phyloP scores from a whole-genome alignment of 2,113 vertebrate species.

The Desmodus rotundus region DNA sequence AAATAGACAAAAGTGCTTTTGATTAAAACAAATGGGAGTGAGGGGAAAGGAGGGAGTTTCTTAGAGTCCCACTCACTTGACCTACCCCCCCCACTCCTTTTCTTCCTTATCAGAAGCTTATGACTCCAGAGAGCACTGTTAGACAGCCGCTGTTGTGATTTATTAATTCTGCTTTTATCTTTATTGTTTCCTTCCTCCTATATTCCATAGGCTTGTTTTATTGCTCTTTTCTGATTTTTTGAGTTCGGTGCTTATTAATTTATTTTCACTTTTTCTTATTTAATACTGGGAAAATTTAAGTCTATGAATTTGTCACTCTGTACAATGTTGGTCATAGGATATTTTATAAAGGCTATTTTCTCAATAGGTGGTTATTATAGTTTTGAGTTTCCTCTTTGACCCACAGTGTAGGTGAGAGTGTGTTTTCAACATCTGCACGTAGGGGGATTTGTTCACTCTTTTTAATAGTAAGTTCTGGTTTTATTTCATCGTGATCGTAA shows the following conservation, averaged over 20 bases:
- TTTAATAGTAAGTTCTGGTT: background rate
- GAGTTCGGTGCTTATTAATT: background rate
- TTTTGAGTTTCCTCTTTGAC: background rate
- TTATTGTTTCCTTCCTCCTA: constrained; percentile 24
- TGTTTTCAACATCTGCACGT: background rate
- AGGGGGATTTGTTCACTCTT: background rate
- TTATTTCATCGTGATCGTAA: background rate
- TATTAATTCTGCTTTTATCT: constrained; percentile 35
- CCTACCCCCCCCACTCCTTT: background rate
- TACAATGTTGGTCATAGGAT: background rate
- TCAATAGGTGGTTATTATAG: background rate
- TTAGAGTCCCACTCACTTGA: background rate
- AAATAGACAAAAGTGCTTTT: background rate
- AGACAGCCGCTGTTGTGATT: constrained; percentile 4
- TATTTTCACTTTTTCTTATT: background rate
- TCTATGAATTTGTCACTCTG: background rate
- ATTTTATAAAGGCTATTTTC: background rate
- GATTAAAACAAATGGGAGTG: background rate
- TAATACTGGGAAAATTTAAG: background rate
- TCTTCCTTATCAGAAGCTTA: background rate
- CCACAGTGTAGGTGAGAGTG: background rate
- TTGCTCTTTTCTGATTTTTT: constrained; percentile 23
- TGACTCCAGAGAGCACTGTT: background rate
- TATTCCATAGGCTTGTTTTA: constrained; percentile 15
- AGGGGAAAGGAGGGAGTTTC: background rate